Conservation (phyloP, 2,888 invertebrate species). For the Lithophane semibrunnea region DNA sequence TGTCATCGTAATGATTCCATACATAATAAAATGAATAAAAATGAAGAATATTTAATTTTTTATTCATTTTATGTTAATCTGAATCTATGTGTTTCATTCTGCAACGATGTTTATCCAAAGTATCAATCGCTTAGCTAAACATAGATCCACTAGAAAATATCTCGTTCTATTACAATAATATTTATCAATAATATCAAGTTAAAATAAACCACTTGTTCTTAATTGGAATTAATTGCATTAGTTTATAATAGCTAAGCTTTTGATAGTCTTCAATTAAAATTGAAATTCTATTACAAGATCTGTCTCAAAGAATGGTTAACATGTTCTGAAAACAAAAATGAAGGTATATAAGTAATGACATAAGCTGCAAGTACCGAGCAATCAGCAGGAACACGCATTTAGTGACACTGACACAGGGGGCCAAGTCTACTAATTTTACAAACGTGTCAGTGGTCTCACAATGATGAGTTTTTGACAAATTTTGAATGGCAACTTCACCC, state of each 20-base stretch:
- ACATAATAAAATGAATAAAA: background rate
- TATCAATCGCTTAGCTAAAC: background rate
- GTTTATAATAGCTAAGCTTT: background rate
- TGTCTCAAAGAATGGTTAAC: background rate
- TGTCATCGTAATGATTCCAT: background rate
- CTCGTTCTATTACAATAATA: background rate
- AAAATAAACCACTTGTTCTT: slow-evolving; percentile 7
- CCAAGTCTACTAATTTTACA: no score
- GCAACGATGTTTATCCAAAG: background rate
- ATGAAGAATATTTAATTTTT: no score
- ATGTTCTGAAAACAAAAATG: background rate
- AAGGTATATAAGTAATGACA: background rate
- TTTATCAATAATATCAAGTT: background rate
- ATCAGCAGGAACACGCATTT: background rate
- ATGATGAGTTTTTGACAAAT: no score
- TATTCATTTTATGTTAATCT: background rate
- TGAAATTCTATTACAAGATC: background rate
- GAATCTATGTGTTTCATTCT: slow-evolving; percentile 3
- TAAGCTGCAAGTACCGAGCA: background rate
- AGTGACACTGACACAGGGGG: background rate
- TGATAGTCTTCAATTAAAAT: background rate
- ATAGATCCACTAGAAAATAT: background rate
- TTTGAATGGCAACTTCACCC: no score
- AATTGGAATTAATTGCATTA: background rate
- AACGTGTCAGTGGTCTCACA: no score